Evolutionary conservation across 1,140 invertebrate species (phyloP).

Genomic region (Drosophila nebulosa): DNA sequence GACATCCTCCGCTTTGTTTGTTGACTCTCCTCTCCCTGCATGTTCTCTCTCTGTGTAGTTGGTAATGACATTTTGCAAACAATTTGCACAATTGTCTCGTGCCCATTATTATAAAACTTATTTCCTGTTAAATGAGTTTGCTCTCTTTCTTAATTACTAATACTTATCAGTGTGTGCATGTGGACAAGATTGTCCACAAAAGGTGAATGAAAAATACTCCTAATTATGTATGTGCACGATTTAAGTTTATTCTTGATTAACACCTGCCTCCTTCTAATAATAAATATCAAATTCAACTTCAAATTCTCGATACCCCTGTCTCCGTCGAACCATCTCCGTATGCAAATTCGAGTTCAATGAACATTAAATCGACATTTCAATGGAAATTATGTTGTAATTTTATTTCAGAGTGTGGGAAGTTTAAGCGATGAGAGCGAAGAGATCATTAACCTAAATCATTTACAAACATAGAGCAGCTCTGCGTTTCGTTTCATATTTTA

Average conservation of each 20-base stretch:
- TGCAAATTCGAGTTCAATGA: slow-evolving; percentile 6
- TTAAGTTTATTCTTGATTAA: background rate
- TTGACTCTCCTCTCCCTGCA: background rate
- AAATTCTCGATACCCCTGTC: background rate
- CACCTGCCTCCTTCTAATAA: slow-evolving; percentile 4
- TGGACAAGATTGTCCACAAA: background rate
- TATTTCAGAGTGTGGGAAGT: background rate
- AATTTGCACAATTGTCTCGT: slow-evolving; percentile 1
- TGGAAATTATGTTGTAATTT: slow-evolving; percentile 7
- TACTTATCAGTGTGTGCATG: background rate
- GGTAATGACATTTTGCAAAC: background rate
- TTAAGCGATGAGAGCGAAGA: background rate
- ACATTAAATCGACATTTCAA: slow-evolving; percentile 2
- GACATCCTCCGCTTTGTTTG: background rate
- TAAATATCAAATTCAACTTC: background rate
- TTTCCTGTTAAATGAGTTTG: background rate
- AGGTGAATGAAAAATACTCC: background rate
- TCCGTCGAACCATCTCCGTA: too few species aligned
- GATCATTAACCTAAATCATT: background rate
- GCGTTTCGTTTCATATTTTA: background rate
- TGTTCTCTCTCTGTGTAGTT: too few species aligned
- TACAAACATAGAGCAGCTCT: background rate
- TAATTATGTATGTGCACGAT: background rate
- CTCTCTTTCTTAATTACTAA: background rate
- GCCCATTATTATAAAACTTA: background rate